Evolutionary conservation across 2,888 invertebrate genomes (phyloP), one percentile per base, ranked within the genome.

Genomic region (Drosophila fulvimacula): DNA sequence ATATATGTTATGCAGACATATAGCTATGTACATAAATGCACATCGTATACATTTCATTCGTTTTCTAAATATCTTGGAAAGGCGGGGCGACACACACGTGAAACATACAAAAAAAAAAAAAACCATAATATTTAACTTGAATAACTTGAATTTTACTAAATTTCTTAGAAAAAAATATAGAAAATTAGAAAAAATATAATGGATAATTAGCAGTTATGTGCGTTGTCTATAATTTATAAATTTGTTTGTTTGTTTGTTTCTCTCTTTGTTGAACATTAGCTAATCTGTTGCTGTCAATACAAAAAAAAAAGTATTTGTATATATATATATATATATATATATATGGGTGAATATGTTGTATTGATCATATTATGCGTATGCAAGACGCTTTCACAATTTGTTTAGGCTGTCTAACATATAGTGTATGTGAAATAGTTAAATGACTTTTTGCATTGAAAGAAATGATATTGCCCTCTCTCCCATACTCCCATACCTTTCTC

Each of bases 361-460:
- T 75, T 64, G 70, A 60, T 75, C 70, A 52, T 69, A 44, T 60
- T 41, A 19, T 19, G 41, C 41, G 21, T 13, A 15, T 24, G 44
- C 44, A 24, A 46, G 44, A 46, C 44, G n/a, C 46, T 17, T 27
- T 27, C 27, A 46, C 46, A 46, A 46, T 27, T 53, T 63, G 49
- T 64, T 69, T 24, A 39, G 55, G 52, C 58, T 41, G 30, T 39
- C 56, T 52, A 42, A 39, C 46, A 55, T 46, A 30, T 38, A 36
- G 41, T 32, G 32, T 64, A 24, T 61, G 55, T 78, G 73, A 73
- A 69, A 59, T 69, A 64, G 68, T 76, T 53, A 76, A 76, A 78
- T 76, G 76, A 78, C 79, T 76, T 78, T 73, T 73, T 56, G 58
- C 63, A 74, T 76, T 76, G 70, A 78, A 74, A 73, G 74, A 69